Conservation (phyloP, 2,113 vertebrate genomes). For the Rana temporaria region DNA sequence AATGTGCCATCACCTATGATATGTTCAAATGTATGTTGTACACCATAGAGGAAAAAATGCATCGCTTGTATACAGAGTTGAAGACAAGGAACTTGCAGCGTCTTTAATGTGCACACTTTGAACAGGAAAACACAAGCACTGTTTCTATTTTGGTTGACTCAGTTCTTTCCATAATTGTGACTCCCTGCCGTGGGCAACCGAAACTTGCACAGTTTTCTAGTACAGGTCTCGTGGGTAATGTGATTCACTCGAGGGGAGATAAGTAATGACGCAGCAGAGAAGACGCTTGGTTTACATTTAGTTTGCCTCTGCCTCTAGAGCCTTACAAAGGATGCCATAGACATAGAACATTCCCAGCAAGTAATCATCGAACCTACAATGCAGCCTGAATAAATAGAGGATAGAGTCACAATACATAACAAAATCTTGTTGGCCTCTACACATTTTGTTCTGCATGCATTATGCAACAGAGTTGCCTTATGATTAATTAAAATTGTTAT, state of each 20-base stretch:
- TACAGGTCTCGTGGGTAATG: slow-evolving; percentile 49
- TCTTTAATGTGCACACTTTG: slow-evolving; percentile 43
- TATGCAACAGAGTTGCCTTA: slow-evolving; percentile 34
- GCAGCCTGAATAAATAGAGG: slow-evolving; percentile 45
- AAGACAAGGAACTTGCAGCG: slow-evolving; percentile 34
- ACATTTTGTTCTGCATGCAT: slow-evolving; percentile 36
- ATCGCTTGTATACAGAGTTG: slow-evolving; percentile 31
- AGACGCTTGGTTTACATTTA: slow-evolving; percentile 46
- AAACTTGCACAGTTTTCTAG: slow-evolving; percentile 50
- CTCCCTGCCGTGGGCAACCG: slow-evolving; percentile 48
- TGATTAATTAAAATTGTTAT: slow-evolving; percentile 42
- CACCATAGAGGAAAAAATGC: background rate
- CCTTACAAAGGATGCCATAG: slow-evolving; percentile 34
- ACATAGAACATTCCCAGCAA: slow-evolving; percentile 20
- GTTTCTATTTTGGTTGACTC: slow-evolving; percentile 51
- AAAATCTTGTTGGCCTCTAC: slow-evolving; percentile 33
- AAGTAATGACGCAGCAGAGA: slow-evolving; percentile 55
- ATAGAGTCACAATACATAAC: slow-evolving; percentile 26
- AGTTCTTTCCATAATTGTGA: slow-evolving; percentile 53
- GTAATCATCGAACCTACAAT: slow-evolving; percentile 39
- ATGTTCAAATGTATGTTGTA: slow-evolving; percentile 22
- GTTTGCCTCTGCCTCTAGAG: slow-evolving; percentile 48
- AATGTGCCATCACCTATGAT: slow-evolving; percentile 8
- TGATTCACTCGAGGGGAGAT: slow-evolving; percentile 54
- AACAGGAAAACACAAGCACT: slow-evolving; percentile 37